Evolutionary conservation across 37 sponge, comb jelly and placozoan genomes (phyloP), one percentile per base, ranked within the genome.

Genomic region (Mnemiopsis leidyi): DNA sequence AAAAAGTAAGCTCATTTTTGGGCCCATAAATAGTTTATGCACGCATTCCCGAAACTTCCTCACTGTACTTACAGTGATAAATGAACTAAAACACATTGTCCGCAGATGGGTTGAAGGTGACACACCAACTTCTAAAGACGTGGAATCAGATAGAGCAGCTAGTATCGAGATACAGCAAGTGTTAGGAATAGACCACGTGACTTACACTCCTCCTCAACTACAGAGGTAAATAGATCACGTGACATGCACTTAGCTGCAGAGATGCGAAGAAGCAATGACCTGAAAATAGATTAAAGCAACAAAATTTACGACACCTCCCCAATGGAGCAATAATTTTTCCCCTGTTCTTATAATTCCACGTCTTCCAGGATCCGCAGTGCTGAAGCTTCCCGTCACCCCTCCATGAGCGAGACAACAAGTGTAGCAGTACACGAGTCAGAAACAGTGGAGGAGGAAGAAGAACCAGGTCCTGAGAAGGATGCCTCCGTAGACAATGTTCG

Each of bases 81-180:
- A n/a, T n/a, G n/a, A n/a, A n/a, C n/a, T n/a, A n/a, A n/a, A n/a
- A n/a, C n/a, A n/a, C n/a, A n/a, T n/a, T n/a, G n/a, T n/a, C n/a
- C n/a, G n/a, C 40, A 85, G 90, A 25, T 85, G 90, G 90, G 61
- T 85, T 35, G 90, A 85, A 7, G 90, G 90, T 7, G 90, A 85
- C 7, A 85, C 90, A 28, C 90, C 90, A 0, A 77, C 79, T 31
- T 77, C 32, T 3, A 34, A 31, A 26, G 16, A 35, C 7, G 23
- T 37, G n/a, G 82, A 30, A 35, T 20, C 82, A 20, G 61, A 23
- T 3, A 1, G 90, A 39, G 39, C 90, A 85, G 90, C 48, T 28
- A 85, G 90, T 85, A 29, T 33, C 0, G 90, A 85, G 30, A 28
- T 85, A 16, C 36, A 28, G 23, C 25, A 85, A 32, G 90, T 85